Evolutionary conservation across 1,140 invertebrate species (phyloP).

Genomic region (Hormaphis cornu): DNA sequence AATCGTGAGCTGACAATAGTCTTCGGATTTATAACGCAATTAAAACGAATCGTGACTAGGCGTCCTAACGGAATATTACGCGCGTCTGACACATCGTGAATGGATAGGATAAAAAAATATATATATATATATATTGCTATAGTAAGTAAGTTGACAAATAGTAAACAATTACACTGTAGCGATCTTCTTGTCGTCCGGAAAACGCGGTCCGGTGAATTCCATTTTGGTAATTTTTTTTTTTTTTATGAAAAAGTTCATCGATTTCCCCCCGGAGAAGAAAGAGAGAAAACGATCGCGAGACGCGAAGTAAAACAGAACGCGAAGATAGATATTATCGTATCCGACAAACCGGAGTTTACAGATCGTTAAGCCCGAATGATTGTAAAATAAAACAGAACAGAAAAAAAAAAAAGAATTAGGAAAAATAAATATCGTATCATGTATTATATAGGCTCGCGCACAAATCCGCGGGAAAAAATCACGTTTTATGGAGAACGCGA

Average conservation of each 20-base stretch:
- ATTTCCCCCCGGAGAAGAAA: conserved; percentile 1
- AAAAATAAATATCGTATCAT: background rate
- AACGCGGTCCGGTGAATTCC: conserved; percentile 14
- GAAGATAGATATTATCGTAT: conserved; percentile 26
- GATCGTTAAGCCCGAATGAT: conserved; percentile 29
- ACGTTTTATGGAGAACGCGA: background rate
- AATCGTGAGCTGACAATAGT: conserved; percentile 1
- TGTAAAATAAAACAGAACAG: background rate
- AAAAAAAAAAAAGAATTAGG: conserved; percentile 11
- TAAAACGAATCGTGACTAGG: conserved; percentile 29
- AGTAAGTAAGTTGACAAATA: conserved; percentile 17
- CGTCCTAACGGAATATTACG: background rate
- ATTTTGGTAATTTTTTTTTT: background rate
- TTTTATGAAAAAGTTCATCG: conserved; percentile 16
- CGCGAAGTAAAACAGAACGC: background rate
- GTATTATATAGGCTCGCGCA: background rate
- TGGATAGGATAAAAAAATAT: background rate
- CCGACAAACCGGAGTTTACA: conserved; percentile 26
- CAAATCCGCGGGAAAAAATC: background rate
- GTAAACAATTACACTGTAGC: conserved; percentile 27
- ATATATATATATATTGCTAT: background rate
- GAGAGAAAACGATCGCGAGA: background rate
- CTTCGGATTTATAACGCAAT: conserved; percentile 16
- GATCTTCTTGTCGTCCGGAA: conserved; percentile 27
- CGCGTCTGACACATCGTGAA: background rate